These are phyloP conservation scores for Cryptocheilus praepositus DNA, from an alignment of 2,888 invertebrate genomes.

Conservation along the genomic window DNA sequence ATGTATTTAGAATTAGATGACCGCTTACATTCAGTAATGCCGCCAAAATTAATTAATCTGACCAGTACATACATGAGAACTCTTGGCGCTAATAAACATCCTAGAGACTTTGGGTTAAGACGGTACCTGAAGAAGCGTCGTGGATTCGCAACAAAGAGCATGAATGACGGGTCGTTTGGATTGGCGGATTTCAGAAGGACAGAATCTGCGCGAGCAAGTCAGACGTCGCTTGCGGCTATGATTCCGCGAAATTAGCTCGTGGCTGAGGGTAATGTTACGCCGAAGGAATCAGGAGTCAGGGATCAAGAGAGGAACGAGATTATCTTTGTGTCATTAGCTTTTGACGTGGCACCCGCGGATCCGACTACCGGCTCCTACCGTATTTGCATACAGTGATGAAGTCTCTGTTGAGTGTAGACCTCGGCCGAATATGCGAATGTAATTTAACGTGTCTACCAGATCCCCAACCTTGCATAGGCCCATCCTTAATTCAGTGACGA, in stretches of 20 bases:
- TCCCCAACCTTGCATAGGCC: not conserved
- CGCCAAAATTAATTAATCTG: too few species aligned
- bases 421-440: conserved; percentile 12
- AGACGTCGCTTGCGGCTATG: conserved; percentile 3
- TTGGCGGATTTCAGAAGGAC: not conserved
- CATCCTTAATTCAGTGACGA: not conserved
- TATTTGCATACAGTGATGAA: conserved; percentile 64
- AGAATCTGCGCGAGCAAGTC: conserved; percentile 3
- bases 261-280: not conserved
- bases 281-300: conserved; percentile 5
- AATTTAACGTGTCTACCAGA: conserved; percentile 1
- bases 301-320: conserved; percentile 47
- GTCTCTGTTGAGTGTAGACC: conserved; percentile 22
- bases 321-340: conserved; percentile 73
- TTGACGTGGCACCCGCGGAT: conserved; percentile 59
- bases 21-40: too few species aligned
- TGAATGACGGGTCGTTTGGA: too few species aligned
- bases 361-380: conserved; percentile 23
- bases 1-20: too few species aligned
- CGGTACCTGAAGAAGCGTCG: too few species aligned
- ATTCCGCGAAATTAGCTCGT: conserved; percentile 4
- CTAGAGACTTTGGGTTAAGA: too few species aligned
- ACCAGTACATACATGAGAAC: too few species aligned
- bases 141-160: too few species aligned
- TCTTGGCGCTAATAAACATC: too few species aligned